phyloP scores from a whole-genome alignment of 23 tunicate species.

The Styela plicata region DNA sequence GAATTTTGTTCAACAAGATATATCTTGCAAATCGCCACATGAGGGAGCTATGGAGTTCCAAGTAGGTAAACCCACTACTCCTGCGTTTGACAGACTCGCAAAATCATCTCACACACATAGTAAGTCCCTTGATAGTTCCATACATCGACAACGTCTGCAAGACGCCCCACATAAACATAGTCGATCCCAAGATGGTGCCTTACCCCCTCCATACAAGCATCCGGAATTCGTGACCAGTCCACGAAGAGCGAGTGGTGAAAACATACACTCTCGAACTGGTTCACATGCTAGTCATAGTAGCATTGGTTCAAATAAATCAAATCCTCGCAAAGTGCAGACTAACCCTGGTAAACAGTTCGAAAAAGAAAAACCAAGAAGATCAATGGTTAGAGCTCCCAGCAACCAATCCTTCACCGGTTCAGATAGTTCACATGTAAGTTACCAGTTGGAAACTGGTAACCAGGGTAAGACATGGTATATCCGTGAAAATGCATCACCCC shows the following conservation, averaged over 20 bases:
- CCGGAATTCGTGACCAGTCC: conserved; percentile 12
- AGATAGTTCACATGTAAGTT: not conserved
- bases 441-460: not conserved
- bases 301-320: conserved; percentile 6
- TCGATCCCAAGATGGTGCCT: conserved; percentile 12
- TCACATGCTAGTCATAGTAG: conserved; percentile 18
- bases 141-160: not conserved
- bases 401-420: not conserved
- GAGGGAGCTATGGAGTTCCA: not conserved
- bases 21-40: conserved; percentile 1
- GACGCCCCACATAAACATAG: not conserved
- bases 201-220: not conserved
- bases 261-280: conserved; percentile 1
- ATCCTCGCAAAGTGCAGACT: not conserved
- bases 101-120: not conserved
- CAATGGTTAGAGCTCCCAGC: not conserved
- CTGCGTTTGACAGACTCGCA: not conserved
- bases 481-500: not conserved
- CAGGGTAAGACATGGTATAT: not conserved
- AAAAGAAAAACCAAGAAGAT: not conserved
- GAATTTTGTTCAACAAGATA: not conserved
- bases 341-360: not conserved
- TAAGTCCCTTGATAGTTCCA: not conserved
- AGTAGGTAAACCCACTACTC: not conserved
- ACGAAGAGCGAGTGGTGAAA: conserved; percentile 12